Base-by-base conservation (phyloP, 23 tunicate species). In the Ascidia mentula region DNA sequence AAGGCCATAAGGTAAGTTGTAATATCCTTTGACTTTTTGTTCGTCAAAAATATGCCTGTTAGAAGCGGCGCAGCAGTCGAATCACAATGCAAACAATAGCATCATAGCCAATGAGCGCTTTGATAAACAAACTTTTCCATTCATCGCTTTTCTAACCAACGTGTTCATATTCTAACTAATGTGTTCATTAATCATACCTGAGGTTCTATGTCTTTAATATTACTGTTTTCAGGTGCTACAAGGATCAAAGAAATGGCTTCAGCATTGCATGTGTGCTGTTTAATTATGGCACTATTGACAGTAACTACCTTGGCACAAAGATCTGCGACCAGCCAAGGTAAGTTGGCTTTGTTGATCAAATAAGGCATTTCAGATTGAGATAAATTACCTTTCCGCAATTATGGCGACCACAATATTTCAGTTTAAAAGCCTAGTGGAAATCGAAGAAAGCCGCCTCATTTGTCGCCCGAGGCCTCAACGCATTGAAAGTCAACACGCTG, bases 401-500 rank as follows among this genome's bases (percentile, higher is more conserved):
- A 53, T 53, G 24, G 65, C 24, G 65, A 9, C 13, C 7, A 53
- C 65, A 53, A 20, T 53, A 53, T 28, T 53, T 28, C 22, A 53
- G 65, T 20, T 53, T 28, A 53, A 53, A 26, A 28, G 65, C 24
- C 24, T 53, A n/a, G n/a, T 53, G 28, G 65, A 53, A 53, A 53
- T 53, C 24, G 22, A 53, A 53, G 65, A 53, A 53, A 53, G 65
- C 13, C 65, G 65, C 65, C 65, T 53, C 13, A 9, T 53, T 53
- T 53, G 65, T 53, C 65, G 65, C 65, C 65, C 13, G 13, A 9
- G 65, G 65, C 12, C n/a, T n/a, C n/a, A n/a, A n/a, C n/a, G n/a
- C 65, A 53, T 53, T 53, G 65, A 53, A 53, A 53, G 65, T 53
- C 65, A 53, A 53, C 65, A 53, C 65, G 65, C 65, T 53, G 22